Evolutionary conservation across 2,888 invertebrate species (phyloP).

Genomic region (Leucozona laternaria): DNA sequence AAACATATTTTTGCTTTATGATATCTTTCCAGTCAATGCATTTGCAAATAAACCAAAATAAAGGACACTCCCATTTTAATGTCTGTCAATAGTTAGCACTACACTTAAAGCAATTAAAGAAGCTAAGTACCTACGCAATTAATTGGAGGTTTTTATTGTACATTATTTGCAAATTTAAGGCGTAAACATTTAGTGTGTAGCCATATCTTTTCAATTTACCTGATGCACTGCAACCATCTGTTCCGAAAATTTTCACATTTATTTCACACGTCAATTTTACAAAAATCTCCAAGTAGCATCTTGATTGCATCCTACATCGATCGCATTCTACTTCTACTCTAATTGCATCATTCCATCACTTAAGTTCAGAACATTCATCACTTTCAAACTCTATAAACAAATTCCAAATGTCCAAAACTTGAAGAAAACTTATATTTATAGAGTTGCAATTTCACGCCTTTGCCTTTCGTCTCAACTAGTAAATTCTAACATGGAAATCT

Average conservation of each 20-base stretch:
- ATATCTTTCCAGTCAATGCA: no score
- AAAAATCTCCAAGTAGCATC: slow-evolving; percentile 25
- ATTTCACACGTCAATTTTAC: background rate
- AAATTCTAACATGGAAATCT: background rate
- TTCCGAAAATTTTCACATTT: background rate
- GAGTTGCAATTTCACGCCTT: slow-evolving; percentile 66
- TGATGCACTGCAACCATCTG: background rate
- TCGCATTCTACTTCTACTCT: background rate
- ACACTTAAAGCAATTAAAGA: no score
- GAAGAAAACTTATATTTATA: slow-evolving; percentile 43
- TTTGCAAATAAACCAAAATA: no score
- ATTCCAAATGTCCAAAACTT: slow-evolving; percentile 59
- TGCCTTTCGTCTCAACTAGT: slow-evolving; percentile 32
- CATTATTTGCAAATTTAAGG: no score
- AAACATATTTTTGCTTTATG: no score
- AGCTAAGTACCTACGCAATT: no score
- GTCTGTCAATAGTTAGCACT: no score
- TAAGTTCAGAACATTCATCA: slow-evolving; percentile 59
- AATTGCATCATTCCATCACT: slow-evolving; percentile 65
- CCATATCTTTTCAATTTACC: no score
- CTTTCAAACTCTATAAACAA: slow-evolving; percentile 60
- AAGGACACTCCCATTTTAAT: no score
- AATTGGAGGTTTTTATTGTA: no score
- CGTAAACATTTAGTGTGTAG: no score
- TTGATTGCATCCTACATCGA: slow-evolving; percentile 49